Evolutionary conservation across 1,140 invertebrate genomes (phyloP).

Genomic region (Propsilocerus akamusi): DNA sequence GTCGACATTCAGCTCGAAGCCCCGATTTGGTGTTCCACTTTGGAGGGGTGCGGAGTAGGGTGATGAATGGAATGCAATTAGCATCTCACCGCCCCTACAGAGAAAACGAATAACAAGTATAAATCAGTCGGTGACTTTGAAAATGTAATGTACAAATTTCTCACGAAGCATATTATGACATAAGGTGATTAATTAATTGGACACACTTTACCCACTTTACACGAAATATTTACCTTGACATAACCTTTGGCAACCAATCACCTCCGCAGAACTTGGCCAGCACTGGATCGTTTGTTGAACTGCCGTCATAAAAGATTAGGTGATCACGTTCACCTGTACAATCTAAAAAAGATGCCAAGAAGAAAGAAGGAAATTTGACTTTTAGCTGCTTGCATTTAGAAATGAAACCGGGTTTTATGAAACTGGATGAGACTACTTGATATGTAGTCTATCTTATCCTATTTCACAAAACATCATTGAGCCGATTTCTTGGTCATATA

Average conservation of each 20-base stretch:
- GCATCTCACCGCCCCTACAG: slow-evolving; percentile 57
- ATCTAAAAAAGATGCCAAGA: slow-evolving; percentile 27
- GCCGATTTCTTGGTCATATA: no score
- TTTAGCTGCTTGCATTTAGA: no score
- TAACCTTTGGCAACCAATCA: slow-evolving; percentile 54
- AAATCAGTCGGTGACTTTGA: no score
- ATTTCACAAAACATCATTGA: no score
- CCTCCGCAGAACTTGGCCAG: slow-evolving; percentile 75
- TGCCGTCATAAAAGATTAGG: slow-evolving; percentile 71
- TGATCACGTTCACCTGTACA: slow-evolving; percentile 65
- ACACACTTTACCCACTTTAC: slow-evolving; percentile 10
- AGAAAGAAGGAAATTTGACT: neutral
- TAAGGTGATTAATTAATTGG: slow-evolving; percentile 15
- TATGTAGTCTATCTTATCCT: no score
- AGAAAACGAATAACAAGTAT: no score
- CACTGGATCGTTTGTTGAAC: slow-evolving; percentile 55
- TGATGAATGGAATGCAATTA: slow-evolving; percentile 70
- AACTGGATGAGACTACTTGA: no score
- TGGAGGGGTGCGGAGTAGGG: slow-evolving; percentile 53
- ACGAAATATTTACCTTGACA: slow-evolving; percentile 27
- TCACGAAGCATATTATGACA: slow-evolving; percentile 8
- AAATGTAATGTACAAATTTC: slow-evolving; percentile 8
- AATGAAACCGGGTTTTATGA: no score
- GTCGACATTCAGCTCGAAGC: slow-evolving; percentile 66
- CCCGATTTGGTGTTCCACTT: slow-evolving; percentile 40